phyloP scores from a whole-genome alignment of 2,888 invertebrate species.

The Cosmorhoe ocellata region DNA sequence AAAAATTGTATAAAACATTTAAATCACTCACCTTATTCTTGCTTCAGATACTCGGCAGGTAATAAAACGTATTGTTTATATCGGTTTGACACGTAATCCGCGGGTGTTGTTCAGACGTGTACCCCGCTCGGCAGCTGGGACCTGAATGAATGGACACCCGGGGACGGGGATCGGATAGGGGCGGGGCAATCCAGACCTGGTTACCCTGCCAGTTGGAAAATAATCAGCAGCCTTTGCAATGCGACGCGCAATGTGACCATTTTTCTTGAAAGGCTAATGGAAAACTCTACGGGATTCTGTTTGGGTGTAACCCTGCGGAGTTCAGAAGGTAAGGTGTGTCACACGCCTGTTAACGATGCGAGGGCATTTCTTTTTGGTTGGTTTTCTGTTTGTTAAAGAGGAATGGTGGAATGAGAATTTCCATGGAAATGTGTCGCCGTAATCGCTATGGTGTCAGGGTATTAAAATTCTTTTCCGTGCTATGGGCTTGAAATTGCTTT shows the following conservation, averaged over 20 bases:
- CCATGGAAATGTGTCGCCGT: constrained; percentile 39
- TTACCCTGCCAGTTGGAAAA: constrained; percentile 48
- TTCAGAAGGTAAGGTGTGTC: constrained; percentile 27
- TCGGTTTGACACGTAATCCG: constrained; percentile 44
- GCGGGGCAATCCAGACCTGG: constrained; percentile 59
- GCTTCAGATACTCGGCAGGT: constrained; percentile 1
- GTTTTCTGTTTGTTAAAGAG: constrained; percentile 41
- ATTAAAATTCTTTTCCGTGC: constrained; percentile 26
- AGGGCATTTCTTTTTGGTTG: constrained; percentile 15
- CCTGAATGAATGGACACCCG: constrained; percentile 73
- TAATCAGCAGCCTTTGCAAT: background rate
- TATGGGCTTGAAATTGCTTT: constrained; percentile 27
- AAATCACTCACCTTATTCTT: constrained; percentile 24
- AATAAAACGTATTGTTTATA: constrained; percentile 25
- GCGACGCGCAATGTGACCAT: constrained; percentile 26
- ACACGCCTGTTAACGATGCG: background rate
- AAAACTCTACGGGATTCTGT: constrained; percentile 58
- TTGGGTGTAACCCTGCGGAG: constrained; percentile 26
- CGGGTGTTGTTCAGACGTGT: constrained; percentile 36
- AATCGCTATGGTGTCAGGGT: constrained; percentile 29
- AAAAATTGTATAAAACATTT: background rate
- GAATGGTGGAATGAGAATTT: constrained; percentile 40
- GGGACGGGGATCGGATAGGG: constrained; percentile 59
- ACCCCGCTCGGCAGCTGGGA: constrained; percentile 46
- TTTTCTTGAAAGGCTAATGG: constrained; percentile 49